Evolutionary conservation across 2,888 invertebrate genomes (phyloP).

Genomic region (Stramonita haemastoma): DNA sequence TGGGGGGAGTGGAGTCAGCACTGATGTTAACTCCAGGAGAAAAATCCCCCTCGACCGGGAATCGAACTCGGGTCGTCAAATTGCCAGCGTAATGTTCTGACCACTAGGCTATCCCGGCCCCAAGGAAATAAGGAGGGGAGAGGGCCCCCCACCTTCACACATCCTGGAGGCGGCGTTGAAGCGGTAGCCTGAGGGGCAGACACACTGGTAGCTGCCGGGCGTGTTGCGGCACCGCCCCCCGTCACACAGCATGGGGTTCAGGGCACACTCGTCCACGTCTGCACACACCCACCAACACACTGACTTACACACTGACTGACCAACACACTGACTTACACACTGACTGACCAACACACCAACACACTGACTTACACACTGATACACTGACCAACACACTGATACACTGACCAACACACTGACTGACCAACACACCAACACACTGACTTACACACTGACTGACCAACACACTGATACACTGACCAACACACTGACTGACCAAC

Average conservation of each 20-base stretch:
- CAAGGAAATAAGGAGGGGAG: no score
- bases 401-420: background rate
- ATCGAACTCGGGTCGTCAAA: no score
- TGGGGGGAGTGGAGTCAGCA: no score
- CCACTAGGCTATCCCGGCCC: no score
- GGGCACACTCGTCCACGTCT: no score
- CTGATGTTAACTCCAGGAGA: no score
- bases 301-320: background rate
- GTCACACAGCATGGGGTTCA: conserved; percentile 85
- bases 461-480: no score
- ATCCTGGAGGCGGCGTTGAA: conserved; percentile 84
- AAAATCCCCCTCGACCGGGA: no score
- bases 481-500: background rate
- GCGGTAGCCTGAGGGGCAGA: conserved; percentile 90
- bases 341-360: no score
- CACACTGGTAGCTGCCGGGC: conserved; percentile 89
- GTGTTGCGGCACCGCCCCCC: conserved; percentile 91
- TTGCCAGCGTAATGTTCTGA: no score
- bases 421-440: background rate
- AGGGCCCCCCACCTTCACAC: conserved; percentile 83
- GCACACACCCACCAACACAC: no score
- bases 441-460: background rate
- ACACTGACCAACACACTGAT: background rate
- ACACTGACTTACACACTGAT: background rate
- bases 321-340: background rate